A percentile compares a stretch with the other conserved stretches of the same genome.
phyloP scores from a whole-genome alignment of 1,140 invertebrate species.

The Drosophila lowei region DNA sequence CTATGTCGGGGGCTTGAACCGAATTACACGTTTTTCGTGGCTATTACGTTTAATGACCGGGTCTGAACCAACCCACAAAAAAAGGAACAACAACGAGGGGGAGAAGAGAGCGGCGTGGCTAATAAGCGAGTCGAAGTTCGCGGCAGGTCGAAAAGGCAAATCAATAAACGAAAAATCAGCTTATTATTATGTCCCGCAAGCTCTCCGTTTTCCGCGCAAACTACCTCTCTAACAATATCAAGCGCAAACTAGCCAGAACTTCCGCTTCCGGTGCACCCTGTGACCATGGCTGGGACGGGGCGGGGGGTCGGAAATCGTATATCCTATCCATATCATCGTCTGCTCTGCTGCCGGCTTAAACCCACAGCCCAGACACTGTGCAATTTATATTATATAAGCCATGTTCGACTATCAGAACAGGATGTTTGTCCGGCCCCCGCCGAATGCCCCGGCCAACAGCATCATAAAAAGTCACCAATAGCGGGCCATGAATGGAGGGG shows the following conservation, averaged over 20 bases:
- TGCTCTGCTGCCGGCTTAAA: slow-evolving; percentile 63
- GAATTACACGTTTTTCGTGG: slow-evolving; percentile 73
- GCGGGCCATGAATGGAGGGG: slow-evolving; percentile 8
- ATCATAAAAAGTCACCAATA: slow-evolving; percentile 58
- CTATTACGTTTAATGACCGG: slow-evolving; percentile 72
- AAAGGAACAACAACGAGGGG: too few relatives aligned
- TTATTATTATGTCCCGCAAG: slow-evolving; percentile 53
- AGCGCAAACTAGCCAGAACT: slow-evolving; percentile 79
- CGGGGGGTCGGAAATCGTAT: too few relatives aligned
- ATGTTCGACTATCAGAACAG: slow-evolving; percentile 67
- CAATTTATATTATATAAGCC: slow-evolving; percentile 73
- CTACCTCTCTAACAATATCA: slow-evolving; percentile 57
- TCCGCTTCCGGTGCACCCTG: slow-evolving; percentile 71
- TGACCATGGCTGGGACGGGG: slow-evolving; percentile 17
- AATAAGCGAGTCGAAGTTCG: slow-evolving; percentile 61
- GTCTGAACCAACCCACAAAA: slow-evolving; percentile 11
- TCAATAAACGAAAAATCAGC: slow-evolving; percentile 78
- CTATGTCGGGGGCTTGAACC: slow-evolving; percentile 20
- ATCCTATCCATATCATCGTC: slow-evolving; percentile 34
- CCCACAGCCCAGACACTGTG: slow-evolving; percentile 40
- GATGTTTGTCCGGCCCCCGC: slow-evolving; percentile 51
- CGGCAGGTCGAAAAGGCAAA: slow-evolving; percentile 40
- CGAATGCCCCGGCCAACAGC: slow-evolving; percentile 5
- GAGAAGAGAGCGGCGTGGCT: slow-evolving; percentile 30
- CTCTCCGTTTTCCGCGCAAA: too few relatives aligned